Evolutionary conservation across 92 coral and sea anemone genomes (phyloP).

Genomic region (Parazoanthus swiftii): DNA sequence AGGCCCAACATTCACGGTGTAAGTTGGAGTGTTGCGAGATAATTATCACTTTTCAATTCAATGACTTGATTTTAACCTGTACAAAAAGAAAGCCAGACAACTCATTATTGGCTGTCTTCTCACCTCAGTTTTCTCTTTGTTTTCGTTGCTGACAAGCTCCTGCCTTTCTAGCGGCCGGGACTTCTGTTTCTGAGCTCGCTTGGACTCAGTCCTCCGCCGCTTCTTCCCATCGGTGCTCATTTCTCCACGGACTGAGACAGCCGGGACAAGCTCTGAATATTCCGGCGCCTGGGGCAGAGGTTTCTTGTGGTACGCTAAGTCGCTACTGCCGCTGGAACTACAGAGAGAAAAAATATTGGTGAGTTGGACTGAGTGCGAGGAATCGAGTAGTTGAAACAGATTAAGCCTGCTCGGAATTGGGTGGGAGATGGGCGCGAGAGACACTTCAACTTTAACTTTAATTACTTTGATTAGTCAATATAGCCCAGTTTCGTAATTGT

Average conservation of each 20-base stretch:
- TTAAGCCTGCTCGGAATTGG: too few species aligned
- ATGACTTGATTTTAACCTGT: background rate
- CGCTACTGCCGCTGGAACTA: constrained; percentile 19
- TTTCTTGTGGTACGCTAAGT: background rate
- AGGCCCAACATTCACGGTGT: too few species aligned
- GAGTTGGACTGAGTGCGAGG: too few species aligned
- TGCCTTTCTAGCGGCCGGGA: background rate
- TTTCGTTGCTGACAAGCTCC: background rate
- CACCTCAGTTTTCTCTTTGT: constrained; percentile 15
- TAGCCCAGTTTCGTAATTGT: too few species aligned
- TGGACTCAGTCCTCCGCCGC: constrained; percentile 18
- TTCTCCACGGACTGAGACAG: constrained; percentile 16
- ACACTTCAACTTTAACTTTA: too few species aligned
- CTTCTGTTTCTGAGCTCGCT: background rate
- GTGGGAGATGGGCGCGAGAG: too few species aligned
- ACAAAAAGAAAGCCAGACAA: background rate
- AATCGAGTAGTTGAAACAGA: too few species aligned
- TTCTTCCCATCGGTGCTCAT: constrained; percentile 14
- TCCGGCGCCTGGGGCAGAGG: background rate
- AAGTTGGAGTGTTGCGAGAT: too few species aligned
- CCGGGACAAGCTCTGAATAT: background rate
- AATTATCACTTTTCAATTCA: too few species aligned
- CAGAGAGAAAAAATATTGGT: background rate
- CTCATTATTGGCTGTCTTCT: background rate
- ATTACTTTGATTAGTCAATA: too few species aligned